These are phyloP conservation scores for Erythrocercus mccallii DNA, from an alignment of 2,113 vertebrate species.

Conservation along the genomic window DNA sequence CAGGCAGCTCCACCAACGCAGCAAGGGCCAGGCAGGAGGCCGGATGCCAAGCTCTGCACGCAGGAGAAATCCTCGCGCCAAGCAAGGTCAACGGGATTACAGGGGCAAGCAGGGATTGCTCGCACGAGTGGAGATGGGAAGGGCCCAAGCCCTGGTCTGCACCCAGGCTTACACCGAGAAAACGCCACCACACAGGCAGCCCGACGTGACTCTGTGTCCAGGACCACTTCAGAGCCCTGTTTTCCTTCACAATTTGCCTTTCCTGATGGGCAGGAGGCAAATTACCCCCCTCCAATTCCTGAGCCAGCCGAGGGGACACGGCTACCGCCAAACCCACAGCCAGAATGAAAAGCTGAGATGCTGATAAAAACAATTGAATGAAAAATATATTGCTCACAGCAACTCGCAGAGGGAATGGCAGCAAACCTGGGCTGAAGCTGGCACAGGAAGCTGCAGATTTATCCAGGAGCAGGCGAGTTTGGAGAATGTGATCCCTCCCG, in stretches of 20 bases:
- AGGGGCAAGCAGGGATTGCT: neutral
- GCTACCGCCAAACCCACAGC: fast-evolving
- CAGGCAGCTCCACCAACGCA: neutral
- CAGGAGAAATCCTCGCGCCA: neutral
- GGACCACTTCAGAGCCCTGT: neutral
- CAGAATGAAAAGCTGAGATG: neutral
- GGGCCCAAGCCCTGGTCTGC: neutral
- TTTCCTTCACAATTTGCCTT: fast-evolving
- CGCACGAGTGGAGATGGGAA: neutral
- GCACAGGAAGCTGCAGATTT: neutral
- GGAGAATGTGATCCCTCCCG: neutral
- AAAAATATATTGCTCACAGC: neutral
- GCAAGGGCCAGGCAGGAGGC: neutral
- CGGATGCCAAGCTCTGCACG: neutral
- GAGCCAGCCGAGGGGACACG: fast-evolving
- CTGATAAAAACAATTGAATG: neutral
- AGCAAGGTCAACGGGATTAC: neutral
- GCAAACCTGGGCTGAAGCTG: neutral
- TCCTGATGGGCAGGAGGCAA: neutral
- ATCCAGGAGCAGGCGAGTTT: neutral
- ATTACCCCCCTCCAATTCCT: neutral
- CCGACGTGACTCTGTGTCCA: fast-evolving
- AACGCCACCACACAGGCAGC: fast-evolving
- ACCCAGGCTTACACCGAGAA: neutral
- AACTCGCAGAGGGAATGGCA: neutral